phyloP scores from a whole-genome alignment of 2,113 vertebrate genomes.

The Ciconia stormi region DNA sequence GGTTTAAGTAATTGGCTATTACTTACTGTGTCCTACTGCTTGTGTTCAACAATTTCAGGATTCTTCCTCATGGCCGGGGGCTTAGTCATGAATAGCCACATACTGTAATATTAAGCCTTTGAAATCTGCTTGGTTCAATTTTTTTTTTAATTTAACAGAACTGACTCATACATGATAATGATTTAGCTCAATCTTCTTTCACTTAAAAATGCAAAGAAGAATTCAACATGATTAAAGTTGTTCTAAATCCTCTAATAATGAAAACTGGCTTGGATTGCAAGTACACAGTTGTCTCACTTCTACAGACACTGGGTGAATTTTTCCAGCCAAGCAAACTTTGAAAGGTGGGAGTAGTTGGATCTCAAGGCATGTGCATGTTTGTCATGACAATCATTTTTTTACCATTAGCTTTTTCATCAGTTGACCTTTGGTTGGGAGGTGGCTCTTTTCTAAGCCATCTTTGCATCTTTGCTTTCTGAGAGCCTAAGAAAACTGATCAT shows the following conservation, averaged over 20 bases:
- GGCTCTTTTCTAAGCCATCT: background rate
- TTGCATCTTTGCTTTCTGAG: background rate
- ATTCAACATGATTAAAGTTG: background rate
- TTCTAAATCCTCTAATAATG: background rate
- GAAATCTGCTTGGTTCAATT: background rate
- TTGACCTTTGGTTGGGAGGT: background rate
- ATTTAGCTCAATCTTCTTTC: background rate
- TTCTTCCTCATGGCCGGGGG: background rate
- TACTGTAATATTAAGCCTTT: background rate
- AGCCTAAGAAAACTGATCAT: background rate
- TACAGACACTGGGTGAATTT: background rate
- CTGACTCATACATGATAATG: background rate
- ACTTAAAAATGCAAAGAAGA: background rate
- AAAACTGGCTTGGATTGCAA: background rate
- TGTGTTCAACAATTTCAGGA: background rate
- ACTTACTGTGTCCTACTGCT: background rate
- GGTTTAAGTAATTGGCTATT: background rate
- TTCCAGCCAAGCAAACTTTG: background rate
- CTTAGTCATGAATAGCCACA: background rate
- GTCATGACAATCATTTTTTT: background rate
- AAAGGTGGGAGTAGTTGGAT: background rate
- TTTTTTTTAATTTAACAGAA: background rate
- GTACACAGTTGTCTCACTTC: background rate
- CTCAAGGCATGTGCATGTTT: background rate
- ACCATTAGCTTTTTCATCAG: background rate